Percentiles rank a stretch among this genome's conserved stretches.
These are phyloP conservation scores for Tympanuchus pallidicinctus DNA, from an alignment of 2,113 vertebrate species.

Conservation along the genomic window DNA sequence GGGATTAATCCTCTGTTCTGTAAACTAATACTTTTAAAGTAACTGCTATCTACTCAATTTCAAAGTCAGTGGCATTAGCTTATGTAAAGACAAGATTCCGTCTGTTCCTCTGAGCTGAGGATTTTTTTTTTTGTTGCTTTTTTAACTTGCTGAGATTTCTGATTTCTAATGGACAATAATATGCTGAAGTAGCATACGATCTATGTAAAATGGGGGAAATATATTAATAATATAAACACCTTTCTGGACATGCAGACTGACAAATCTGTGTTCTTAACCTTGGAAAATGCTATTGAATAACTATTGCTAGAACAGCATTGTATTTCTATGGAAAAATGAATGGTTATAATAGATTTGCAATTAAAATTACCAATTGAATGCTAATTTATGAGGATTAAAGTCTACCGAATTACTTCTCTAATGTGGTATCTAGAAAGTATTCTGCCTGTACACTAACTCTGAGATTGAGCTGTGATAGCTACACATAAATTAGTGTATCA, in stretches of 20 bases:
- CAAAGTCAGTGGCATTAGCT: background rate
- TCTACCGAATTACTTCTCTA: background rate
- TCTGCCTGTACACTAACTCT: background rate
- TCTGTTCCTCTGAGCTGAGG: rapidly evolving
- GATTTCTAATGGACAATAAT: background rate
- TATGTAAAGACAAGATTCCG: background rate
- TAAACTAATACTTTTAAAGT: background rate
- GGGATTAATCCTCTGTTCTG: background rate
- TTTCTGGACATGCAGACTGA: background rate
- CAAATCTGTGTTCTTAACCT: background rate
- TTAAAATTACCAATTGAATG: constrained; percentile 17
- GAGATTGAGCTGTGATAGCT: background rate
- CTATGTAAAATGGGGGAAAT: background rate
- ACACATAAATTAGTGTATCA: background rate
- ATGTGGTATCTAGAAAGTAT: background rate
- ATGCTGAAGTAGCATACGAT: background rate
- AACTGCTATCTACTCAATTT: background rate
- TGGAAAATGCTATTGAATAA: background rate
- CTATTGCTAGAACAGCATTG: background rate
- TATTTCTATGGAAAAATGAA: background rate
- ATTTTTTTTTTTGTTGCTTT: background rate
- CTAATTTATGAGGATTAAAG: constrained; percentile 25
- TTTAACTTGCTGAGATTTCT: background rate
- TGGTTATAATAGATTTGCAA: background rate
- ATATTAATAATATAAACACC: background rate